Evolutionary conservation across 2,797 vertebrate species (phyloP), one percentile per base, ranked within the genome.

Genomic region (Galagoides demidoff): DNA sequence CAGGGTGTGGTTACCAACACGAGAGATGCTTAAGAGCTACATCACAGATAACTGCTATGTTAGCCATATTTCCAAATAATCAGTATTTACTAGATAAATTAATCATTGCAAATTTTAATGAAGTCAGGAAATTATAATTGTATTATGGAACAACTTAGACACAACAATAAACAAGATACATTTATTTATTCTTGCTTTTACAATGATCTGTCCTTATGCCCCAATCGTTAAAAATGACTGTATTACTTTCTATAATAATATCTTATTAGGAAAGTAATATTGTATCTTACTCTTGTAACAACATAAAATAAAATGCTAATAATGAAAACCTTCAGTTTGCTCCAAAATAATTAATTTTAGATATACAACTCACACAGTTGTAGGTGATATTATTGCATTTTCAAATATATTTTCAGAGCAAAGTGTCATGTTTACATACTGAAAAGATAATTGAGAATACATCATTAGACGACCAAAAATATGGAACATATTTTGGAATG

Each of bases 301-400:
- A 83, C 79, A 76, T 45, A 37, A 93, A 57, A 95, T n/a, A 55
- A 93, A 74, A 63, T 94, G 49, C 70, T 95, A 95, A 97, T 94
- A 57, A 57, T 77, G 12, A 96, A 92, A 82, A 34, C 10, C 82
- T 45, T 82, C 91, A 95, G 84, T 31, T 92, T 74, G 1, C 4
- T 92, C 61, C 89, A 96, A 94, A 92, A 84, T 57, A 90, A 90
- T 95, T 95, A 85, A 57, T 92, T 68, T 1, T 55, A 85, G 90
- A 96, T 55, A 23, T 31, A 95, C 77, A 96, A 85, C 23, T 52
- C 20, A 85, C 27, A 70, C 31, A 84, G 81, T 90, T 89, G 87
- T 1, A 52, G 55, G 4, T 16, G n/a, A 68, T 3, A 70, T 8
- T 5, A 22, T 20, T 49, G n/a, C 13, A 81, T 17, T 85, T 82